These are phyloP conservation scores for Meles meles DNA, from an alignment of 2,113 vertebrate genomes.

Conservation along the genomic window DNA sequence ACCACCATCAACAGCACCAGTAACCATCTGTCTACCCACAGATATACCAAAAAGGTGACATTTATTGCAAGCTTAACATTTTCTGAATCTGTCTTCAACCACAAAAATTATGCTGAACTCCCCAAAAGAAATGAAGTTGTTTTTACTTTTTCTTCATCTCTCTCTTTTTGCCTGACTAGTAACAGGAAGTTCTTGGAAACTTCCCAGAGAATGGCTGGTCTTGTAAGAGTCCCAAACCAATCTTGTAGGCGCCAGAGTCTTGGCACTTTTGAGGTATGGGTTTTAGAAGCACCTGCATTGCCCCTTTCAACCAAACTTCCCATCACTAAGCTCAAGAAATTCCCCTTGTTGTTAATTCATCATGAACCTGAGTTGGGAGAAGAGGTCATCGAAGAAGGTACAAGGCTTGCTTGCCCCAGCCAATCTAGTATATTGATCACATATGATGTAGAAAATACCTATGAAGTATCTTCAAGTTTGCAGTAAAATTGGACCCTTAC, in stretches of 20 bases:
- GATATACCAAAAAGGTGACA: conserved; percentile 61
- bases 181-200: conserved; percentile 75
- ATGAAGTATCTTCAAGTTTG: neutral
- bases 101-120: conserved; percentile 76
- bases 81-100: conserved; percentile 66
- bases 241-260: conserved; percentile 47
- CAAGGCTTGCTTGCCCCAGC: neutral
- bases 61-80: conserved; percentile 67
- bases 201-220: conserved; percentile 64
- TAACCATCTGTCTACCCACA: conserved; percentile 60
- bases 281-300: conserved; percentile 65
- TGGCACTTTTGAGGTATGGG: conserved; percentile 44
- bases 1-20: neutral
- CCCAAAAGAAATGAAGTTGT: conserved; percentile 70
- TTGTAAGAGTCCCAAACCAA: conserved; percentile 71
- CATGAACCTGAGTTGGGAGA: neutral
- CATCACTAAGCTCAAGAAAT: neutral
- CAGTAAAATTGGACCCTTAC: neutral
- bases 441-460: neutral
- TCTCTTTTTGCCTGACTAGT: conserved; percentile 44
- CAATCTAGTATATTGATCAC: neutral
- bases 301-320: conserved; percentile 21
- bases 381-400: neutral
- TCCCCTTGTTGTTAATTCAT: neutral
- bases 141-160: conserved; percentile 54